Evolutionary conservation across 1,140 invertebrate genomes (phyloP).

Genomic region (Proctacanthus coquilletti): DNA sequence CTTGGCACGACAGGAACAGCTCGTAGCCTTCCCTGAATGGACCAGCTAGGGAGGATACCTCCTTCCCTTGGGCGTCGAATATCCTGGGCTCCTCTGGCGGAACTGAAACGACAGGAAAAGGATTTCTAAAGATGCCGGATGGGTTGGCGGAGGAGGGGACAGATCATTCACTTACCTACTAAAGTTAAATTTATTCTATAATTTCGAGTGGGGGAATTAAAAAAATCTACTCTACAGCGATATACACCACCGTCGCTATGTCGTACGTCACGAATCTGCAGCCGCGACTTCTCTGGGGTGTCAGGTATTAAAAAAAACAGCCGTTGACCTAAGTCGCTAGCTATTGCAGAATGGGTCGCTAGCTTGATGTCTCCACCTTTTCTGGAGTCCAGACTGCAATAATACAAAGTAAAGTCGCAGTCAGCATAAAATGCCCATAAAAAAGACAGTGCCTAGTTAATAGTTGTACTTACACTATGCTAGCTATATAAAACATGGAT

Average conservation of each 20-base stretch:
- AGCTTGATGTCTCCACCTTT: slow-evolving; percentile 39
- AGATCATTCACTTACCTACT: slow-evolving; percentile 48
- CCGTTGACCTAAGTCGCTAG: slow-evolving; percentile 54
- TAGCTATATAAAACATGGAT: no score
- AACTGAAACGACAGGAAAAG: slow-evolving; percentile 37
- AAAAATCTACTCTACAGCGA: slow-evolving; percentile 70
- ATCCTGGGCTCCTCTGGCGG: slow-evolving; percentile 61
- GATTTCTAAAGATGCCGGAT: no score
- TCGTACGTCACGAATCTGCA: slow-evolving; percentile 56
- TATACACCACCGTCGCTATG: slow-evolving; percentile 61
- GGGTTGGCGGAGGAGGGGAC: background rate
- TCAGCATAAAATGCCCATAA: no score
- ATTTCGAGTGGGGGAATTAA: slow-evolving; percentile 70
- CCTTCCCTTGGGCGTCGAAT: slow-evolving; percentile 62
- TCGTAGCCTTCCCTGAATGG: slow-evolving; percentile 70
- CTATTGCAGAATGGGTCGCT: slow-evolving; percentile 55
- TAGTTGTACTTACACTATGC: no score
- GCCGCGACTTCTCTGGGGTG: slow-evolving; percentile 46
- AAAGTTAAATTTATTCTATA: slow-evolving; percentile 70
- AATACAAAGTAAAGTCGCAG: slow-evolving; percentile 24
- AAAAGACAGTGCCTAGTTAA: no score
- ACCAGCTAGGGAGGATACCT: slow-evolving; percentile 56
- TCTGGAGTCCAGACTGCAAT: slow-evolving; percentile 56
- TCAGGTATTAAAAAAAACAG: slow-evolving; percentile 58
- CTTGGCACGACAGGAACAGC: slow-evolving; percentile 64